Evolutionary conservation across 2,113 vertebrate genomes (phyloP), one percentile per base, ranked within the genome.

Genomic region (Acrocephalus arundinaceus): DNA sequence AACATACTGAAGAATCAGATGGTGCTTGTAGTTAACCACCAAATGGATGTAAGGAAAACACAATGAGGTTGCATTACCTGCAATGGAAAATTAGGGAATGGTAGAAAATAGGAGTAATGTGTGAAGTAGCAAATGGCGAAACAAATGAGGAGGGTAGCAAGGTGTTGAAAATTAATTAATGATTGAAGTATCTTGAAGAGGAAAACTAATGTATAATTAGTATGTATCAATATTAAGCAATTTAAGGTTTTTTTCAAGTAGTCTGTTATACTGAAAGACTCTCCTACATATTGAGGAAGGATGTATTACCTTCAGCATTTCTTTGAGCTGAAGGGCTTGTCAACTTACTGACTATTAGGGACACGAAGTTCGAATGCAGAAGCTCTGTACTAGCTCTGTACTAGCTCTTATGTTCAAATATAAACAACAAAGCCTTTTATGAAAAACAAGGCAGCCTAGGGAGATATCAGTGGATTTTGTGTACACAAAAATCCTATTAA

Each of bases 151-250:
- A 91, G 23, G 23, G 62, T 23, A 48, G 49, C 11, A 83, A 78
- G 39, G 23, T 92, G 49, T 51, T 83, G 72, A 91, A 92, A 94
- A 76, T 81, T 93, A 85, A 66, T 79, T 80, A 91, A 88, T 70
- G n/a, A 81, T 12, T 80, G 61, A 95, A 93, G 57, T 33, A 37
- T 39, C 49, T 73, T 90, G 78, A 95, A 96, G 41, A 88, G 52
- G n/a, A 94, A 84, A 79, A 82, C 37, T 81, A 90, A 51, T 87
- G 77, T 78, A 35, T 73, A 91, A 92, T 58, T 16, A 2, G 13
- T 86, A 95, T 89, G n/a, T 91, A 66, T 20, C 15, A 52, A 33
- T 52, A 63, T 91, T 94, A 93, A 94, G 92, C 86, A 85, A 24
- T 70, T 78, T 58, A 79, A 45, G 22, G 54, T 81, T 41, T 91